phyloP scores from a whole-genome alignment of 2,113 vertebrate genomes.

The Tylochromis polylepis region DNA sequence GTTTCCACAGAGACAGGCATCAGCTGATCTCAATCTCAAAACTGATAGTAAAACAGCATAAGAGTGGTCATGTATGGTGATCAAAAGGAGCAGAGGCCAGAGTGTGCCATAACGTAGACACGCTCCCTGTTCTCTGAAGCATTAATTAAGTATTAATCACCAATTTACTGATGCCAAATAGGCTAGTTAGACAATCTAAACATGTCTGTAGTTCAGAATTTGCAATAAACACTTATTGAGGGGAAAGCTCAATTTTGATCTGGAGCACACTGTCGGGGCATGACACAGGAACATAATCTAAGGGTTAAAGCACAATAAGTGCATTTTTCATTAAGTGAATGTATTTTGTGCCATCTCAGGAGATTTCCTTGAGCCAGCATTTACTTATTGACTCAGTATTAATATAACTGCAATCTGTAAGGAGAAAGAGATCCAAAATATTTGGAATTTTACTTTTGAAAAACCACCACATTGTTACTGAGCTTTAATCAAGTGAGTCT shows the following conservation, averaged over 20 bases:
- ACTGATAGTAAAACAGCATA: neutral
- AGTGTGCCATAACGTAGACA: neutral
- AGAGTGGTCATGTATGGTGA: neutral
- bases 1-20: neutral
- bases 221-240: neutral
- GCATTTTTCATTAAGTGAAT: neutral
- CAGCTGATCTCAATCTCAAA: neutral
- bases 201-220: neutral
- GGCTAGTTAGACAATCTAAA: neutral
- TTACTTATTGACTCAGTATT: neutral
- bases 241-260: neutral
- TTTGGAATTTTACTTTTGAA: neutral
- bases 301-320: neutral
- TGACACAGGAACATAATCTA: neutral
- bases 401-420: neutral
- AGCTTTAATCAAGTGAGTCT: neutral
- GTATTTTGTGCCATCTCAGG: neutral
- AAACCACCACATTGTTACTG: neutral
- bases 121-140: neutral
- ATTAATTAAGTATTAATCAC: neutral
- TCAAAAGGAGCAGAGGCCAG: neutral
- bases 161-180: neutral
- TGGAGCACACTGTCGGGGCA: neutral
- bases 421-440: neutral
- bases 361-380: neutral